Conservation (phyloP, 2,797 vertebrate genomes). For the Limnodromus scolopaceus region DNA sequence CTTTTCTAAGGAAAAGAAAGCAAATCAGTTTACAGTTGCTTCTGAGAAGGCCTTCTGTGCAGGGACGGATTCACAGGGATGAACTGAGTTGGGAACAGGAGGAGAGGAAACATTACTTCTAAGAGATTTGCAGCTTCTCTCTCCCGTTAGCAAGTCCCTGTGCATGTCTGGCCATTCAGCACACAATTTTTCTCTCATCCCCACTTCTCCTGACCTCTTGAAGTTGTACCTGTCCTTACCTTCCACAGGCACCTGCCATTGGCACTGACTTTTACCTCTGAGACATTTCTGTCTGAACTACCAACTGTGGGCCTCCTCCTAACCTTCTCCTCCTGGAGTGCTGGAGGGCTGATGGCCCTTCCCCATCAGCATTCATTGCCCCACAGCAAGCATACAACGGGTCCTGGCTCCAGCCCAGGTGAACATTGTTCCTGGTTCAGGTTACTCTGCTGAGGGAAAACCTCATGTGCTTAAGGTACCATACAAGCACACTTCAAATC, state of each 20-base stretch:
- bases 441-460: neutral
- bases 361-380: neutral
- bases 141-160: neutral
- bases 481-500: neutral
- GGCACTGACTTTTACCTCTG: neutral
- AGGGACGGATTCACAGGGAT: neutral
- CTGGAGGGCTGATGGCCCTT: neutral
- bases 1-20: neutral
- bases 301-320: neutral
- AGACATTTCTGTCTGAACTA: neutral
- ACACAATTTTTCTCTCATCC: neutral
- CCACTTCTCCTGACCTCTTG: neutral
- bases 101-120: neutral
- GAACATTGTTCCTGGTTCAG: neutral
- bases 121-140: neutral
- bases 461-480: neutral
- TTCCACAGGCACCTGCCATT: neutral
- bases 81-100: neutral
- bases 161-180: neutral
- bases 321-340: neutral
- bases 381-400: neutral
- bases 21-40: neutral
- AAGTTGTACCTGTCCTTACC: neutral
- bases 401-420: neutral
- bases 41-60: neutral